Evolutionary conservation across 2,888 invertebrate genomes (phyloP).

Genomic region (Amphimallon solstitiale): DNA sequence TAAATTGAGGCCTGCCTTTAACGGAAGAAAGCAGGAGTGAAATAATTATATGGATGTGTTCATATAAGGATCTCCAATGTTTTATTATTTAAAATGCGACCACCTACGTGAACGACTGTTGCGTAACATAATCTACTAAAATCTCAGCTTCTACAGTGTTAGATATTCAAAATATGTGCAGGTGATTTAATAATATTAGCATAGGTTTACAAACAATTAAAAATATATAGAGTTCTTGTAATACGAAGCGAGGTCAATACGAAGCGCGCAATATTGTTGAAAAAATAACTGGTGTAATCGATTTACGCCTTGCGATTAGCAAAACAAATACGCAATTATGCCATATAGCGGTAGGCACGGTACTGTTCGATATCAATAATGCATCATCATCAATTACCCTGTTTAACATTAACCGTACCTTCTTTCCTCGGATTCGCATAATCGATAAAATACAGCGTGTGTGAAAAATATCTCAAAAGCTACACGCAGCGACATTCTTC

Average conservation of each 20-base stretch:
- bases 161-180: conserved; percentile 18
- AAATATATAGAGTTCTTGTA: neutral
- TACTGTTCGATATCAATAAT: too few relatives aligned
- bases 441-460: too few relatives aligned
- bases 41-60: conserved; percentile 3
- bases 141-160: neutral
- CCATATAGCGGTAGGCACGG: too few relatives aligned
- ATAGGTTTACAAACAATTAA: conserved; percentile 9
- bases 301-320: too few relatives aligned
- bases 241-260: neutral
- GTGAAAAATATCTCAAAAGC: too few relatives aligned
- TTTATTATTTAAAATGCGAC: conserved; percentile 2
- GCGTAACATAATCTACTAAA: conserved; percentile 6
- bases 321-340: too few relatives aligned
- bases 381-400: too few relatives aligned
- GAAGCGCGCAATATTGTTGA: neutral
- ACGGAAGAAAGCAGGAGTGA: neutral
- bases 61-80: conserved; percentile 16
- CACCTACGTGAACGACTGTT: conserved; percentile 8
- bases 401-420: too few relatives aligned
- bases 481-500: too few relatives aligned
- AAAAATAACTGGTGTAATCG: neutral
- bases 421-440: too few relatives aligned
- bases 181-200: conserved; percentile 21
- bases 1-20: conserved; percentile 6